Evolutionary conservation across 2,888 invertebrate species (phyloP), one percentile per base, ranked within the genome.

Genomic region (Ctena decussata): DNA sequence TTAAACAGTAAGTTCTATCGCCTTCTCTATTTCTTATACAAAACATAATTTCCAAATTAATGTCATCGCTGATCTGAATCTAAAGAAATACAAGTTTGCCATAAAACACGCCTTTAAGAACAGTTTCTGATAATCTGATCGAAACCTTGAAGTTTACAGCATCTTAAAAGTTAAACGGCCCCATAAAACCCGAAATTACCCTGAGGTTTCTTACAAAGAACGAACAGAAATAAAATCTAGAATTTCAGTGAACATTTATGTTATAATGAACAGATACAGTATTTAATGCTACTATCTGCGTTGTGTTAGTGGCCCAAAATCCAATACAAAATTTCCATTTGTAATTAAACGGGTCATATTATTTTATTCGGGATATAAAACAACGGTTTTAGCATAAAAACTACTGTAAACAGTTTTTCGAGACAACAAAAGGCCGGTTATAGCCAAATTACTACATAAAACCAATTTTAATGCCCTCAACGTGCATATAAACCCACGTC

Each of bases 311-410:
- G 60, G 75, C 89, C 71, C 53, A 60, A 57, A 80, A 71, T 71
- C 89, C 86, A 89, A 89, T 89, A 60, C 82, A 70, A 85, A 70
- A 71, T 76, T 89, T 84, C 84, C 77, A 77, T 77, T 77, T 80
- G 86, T 84, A 89, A 89, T 89, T 89, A 89, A 89, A 86, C 49
- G 71, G 78, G 84, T 80, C 80, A 82, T 86, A 84, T 89, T 89
- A 84, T 89, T 89, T 89, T 86, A 86, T 89, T 86, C 82, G 74
- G 65, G 80, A 75, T 86, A 89, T 89, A 89, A 89, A 89, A 89
- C 89, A 89, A 89, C 89, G 89, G 89, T 80, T 84, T 86, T 78
- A 84, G 57, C 86, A 84, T 80, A 79, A 86, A 86, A 86, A 75
- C 83, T 65, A 80, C 53, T 77, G 82, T 86, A 89, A 89, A 89